Percentiles rank a stretch among this genome's conserved stretches.
Evolutionary conservation across 2,113 vertebrate genomes (phyloP).

Genomic region (Nycticryphes semicollaris): DNA sequence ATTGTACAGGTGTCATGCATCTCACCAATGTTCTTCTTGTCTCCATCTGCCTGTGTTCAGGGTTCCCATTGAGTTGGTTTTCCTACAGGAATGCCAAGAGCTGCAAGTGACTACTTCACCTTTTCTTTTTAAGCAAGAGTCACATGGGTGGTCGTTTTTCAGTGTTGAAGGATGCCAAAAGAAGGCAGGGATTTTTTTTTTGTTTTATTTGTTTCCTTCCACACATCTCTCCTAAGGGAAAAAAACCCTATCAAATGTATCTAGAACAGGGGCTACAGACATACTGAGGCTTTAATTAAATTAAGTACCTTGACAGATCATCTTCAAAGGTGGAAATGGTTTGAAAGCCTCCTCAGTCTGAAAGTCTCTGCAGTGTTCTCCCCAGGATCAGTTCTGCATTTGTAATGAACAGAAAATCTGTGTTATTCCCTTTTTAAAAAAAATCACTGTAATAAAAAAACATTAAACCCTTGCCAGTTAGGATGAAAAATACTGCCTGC

Average conservation of each 20-base stretch:
- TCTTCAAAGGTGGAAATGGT: background rate
- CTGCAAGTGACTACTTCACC: background rate
- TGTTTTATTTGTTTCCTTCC: background rate
- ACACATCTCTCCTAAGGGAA: background rate
- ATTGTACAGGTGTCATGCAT: background rate
- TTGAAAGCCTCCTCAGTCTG: background rate
- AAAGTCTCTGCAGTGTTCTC: background rate
- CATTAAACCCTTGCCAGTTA: background rate
- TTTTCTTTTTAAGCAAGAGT: background rate
- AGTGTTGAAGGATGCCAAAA: background rate
- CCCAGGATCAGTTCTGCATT: background rate
- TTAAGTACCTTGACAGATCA: background rate
- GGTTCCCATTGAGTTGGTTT: background rate
- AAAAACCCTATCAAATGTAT: background rate
- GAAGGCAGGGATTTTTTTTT: background rate
- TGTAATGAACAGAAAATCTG: background rate
- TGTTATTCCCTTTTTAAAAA: background rate
- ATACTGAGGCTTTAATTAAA: background rate
- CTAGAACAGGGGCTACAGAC: background rate
- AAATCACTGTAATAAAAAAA: background rate
- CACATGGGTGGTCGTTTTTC: background rate
- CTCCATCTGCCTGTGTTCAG: background rate
- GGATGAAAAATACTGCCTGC: conserved; percentile 14
- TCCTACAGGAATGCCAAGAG: background rate
- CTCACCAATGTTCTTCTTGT: background rate